Evolutionary conservation across 2,888 invertebrate species (phyloP).

Genomic region (Belgica antarctica): DNA sequence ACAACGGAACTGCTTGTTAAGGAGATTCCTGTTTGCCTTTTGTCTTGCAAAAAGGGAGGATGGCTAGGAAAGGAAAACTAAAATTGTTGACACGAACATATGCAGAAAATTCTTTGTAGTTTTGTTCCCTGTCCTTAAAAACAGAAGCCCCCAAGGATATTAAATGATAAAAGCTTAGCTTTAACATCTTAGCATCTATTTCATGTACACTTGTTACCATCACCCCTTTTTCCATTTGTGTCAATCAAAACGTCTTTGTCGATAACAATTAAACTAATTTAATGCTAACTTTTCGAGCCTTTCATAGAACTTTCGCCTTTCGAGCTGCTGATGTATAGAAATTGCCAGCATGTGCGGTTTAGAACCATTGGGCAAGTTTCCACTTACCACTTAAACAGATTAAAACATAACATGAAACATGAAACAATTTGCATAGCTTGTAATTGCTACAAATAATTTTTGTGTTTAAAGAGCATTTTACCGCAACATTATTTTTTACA

Average conservation of each 20-base stretch:
- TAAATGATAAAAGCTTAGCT: neutral
- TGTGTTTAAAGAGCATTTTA: slow-evolving; percentile 42
- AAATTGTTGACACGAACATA: neutral
- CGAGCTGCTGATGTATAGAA: neutral
- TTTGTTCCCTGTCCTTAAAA: neutral
- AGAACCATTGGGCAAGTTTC: neutral
- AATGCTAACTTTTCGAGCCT: neutral
- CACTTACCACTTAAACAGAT: neutral
- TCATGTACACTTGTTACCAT: slow-evolving; percentile 27
- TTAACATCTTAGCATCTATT: slow-evolving; percentile 33
- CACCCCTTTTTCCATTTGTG: no score
- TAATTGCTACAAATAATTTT: neutral
- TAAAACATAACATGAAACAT: slow-evolving; percentile 28
- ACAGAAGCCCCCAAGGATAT: neutral
- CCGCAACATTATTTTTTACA: slow-evolving; percentile 40
- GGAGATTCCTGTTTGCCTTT: neutral
- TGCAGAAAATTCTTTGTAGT: neutral
- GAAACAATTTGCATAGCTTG: slow-evolving; percentile 25
- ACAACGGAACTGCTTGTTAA: neutral
- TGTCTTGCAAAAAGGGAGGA: neutral
- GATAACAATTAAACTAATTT: slow-evolving; percentile 2
- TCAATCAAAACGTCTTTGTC: neutral
- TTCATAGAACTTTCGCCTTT: neutral
- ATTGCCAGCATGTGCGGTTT: neutral
- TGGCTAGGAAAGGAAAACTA: neutral